A percentile compares a stretch with the other conserved stretches of the same genome.
These are phyloP conservation scores for Apodemus speciosus DNA, from an alignment of 2,113 vertebrate genomes.

Conservation along the genomic window DNA sequence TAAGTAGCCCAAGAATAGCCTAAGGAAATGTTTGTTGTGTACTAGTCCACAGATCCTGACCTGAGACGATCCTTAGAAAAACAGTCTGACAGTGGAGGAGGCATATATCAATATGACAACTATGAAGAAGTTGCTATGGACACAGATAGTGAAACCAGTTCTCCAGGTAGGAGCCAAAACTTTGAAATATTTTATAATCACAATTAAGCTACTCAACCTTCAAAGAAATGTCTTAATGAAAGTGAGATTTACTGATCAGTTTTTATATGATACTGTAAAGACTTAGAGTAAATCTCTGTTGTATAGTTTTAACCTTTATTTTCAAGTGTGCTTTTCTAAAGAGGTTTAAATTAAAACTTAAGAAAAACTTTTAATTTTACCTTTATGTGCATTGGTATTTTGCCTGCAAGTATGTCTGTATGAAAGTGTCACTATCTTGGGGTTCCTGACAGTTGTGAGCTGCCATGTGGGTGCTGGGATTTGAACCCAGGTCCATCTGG, in stretches of 20 bases:
- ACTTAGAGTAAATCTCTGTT: constrained; percentile 36
- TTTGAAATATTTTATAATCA: constrained; percentile 51
- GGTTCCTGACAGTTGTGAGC: too few species aligned
- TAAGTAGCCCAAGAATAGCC: constrained; percentile 9
- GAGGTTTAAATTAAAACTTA: background rate
- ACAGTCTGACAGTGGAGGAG: constrained; percentile 90
- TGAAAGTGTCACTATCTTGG: too few species aligned
- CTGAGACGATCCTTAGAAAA: constrained; percentile 92
- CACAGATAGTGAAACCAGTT: constrained; percentile 96
- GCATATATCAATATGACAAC: constrained; percentile 98
- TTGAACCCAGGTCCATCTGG: too few species aligned
- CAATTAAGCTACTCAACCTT: constrained; percentile 23
- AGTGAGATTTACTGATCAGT: constrained; percentile 38
- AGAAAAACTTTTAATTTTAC: background rate
- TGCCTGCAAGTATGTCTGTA: too few species aligned
- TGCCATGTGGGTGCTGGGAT: too few species aligned
- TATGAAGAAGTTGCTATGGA: constrained; percentile 99
- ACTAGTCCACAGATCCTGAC: constrained; percentile 93
- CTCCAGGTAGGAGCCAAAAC: constrained; percentile 89
- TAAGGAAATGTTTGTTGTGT: constrained; percentile 64
- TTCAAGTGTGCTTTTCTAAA: constrained; percentile 14
- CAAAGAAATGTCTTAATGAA: constrained; percentile 31
- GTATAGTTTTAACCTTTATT: constrained; percentile 49
- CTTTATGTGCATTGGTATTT: background rate
- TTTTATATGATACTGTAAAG: constrained; percentile 50